Evolutionary conservation across 2,797 vertebrate species (phyloP).

Genomic region (Sebastes nivosus): DNA sequence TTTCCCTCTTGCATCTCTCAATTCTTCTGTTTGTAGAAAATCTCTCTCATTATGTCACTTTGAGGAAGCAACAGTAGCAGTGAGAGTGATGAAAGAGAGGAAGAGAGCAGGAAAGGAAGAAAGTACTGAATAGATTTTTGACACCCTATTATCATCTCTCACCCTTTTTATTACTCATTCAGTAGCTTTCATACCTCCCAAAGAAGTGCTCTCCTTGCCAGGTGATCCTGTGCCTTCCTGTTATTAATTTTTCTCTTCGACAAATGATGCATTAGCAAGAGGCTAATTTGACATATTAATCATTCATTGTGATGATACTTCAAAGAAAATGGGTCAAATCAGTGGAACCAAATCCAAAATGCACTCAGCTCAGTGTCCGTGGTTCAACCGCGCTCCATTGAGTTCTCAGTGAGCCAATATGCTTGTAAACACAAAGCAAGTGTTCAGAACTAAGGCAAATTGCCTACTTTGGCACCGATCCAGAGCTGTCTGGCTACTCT

Average conservation of each 20-base stretch:
- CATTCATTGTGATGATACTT: neutral
- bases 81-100: slow-evolving; percentile 29
- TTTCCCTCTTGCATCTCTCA: slow-evolving; percentile 29
- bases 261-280: neutral
- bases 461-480: slow-evolving; percentile 43
- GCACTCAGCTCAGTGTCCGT: neutral
- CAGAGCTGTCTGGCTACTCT: slow-evolving; percentile 46
- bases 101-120: neutral
- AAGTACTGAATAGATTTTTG: neutral
- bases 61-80: neutral
- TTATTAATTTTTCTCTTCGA: neutral
- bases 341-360: neutral
- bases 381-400: neutral
- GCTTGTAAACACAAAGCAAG: slow-evolving; percentile 60
- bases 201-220: neutral
- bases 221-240: neutral
- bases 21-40: slow-evolving; percentile 29
- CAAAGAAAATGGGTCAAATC: neutral
- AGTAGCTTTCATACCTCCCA: neutral
- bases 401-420: slow-evolving; percentile 25
- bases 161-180: neutral
- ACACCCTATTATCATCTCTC: slow-evolving; percentile 1
- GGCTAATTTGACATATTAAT: neutral
- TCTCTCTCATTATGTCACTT: slow-evolving; percentile 34
- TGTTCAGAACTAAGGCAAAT: slow-evolving; percentile 45